Percentiles rank a stretch among this genome's conserved stretches.
These are phyloP conservation scores for Heliconius sara DNA, from an alignment of 2,888 invertebrate genomes.

Conservation along the genomic window DNA sequence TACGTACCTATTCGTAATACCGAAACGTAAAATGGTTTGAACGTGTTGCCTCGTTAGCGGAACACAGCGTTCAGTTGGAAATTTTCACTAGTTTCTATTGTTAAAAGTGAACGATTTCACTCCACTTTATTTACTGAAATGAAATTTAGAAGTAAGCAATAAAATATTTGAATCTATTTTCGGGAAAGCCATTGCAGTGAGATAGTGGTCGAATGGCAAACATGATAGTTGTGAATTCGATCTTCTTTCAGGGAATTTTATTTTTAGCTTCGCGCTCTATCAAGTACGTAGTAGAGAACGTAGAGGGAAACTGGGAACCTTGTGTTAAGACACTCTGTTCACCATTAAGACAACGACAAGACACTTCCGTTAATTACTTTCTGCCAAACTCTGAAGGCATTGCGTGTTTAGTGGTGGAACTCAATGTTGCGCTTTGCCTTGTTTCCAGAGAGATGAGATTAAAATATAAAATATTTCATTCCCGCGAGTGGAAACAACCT, in stretches of 20 bases:
- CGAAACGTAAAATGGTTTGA: conserved; percentile 23
- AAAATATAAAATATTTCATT: too few relatives aligned
- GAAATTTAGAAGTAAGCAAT: background rate
- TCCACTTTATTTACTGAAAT: conserved; percentile 14
- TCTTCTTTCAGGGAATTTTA: too few relatives aligned
- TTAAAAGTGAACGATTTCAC: conserved; percentile 6
- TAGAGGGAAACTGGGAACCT: too few relatives aligned
- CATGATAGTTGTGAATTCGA: background rate
- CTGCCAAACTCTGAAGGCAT: too few relatives aligned
- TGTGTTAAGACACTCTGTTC: too few relatives aligned
- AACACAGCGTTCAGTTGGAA: conserved; percentile 2
- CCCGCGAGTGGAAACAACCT: too few relatives aligned
- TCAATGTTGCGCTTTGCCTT: too few relatives aligned
- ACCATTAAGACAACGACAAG: too few relatives aligned
- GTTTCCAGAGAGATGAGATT: too few relatives aligned
- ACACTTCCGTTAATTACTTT: too few relatives aligned
- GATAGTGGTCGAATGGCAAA: background rate
- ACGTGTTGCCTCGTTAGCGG: conserved; percentile 31
- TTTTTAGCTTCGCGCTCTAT: background rate
- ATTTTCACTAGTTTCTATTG: conserved; percentile 20
- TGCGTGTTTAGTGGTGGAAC: too few relatives aligned
- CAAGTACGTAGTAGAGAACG: background rate
- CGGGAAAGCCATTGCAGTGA: background rate
- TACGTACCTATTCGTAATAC: conserved; percentile 12
- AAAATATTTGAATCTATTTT: background rate